Evolutionary conservation across 2,797 vertebrate genomes (phyloP).

Genomic region (Helarctos malayanus): DNA sequence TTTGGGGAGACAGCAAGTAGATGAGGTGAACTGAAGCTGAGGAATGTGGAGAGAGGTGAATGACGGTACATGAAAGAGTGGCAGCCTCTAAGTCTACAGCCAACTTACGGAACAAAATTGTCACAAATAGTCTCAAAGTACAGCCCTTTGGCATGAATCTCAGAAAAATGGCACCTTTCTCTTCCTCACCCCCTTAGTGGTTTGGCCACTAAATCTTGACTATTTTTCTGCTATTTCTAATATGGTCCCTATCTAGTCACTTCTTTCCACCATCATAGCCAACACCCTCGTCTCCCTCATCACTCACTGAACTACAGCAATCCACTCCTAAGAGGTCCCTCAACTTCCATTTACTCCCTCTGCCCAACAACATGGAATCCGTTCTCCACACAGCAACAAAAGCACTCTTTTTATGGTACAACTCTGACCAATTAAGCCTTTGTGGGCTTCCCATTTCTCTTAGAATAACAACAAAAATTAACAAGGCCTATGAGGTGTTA

Average conservation of each 20-base stretch:
- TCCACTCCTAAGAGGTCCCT: not conserved
- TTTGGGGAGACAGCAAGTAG: not conserved
- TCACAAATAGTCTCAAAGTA: not conserved
- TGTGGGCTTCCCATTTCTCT: not conserved
- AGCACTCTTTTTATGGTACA: not conserved
- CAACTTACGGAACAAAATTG: not conserved
- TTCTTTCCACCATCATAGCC: not conserved
- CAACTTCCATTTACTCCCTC: not conserved
- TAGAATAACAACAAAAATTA: not conserved
- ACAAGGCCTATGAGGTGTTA: not conserved
- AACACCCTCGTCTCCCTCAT: too few relatives aligned
- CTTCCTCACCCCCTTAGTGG: not conserved
- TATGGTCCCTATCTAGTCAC: not conserved
- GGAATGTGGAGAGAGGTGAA: not conserved
- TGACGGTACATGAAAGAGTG: not conserved
- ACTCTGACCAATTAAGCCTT: not conserved
- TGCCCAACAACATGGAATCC: not conserved
- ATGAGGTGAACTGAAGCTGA: not conserved
- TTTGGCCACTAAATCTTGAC: not conserved
- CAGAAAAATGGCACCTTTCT: not conserved
- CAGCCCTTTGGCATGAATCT: not conserved
- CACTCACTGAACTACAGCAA: not conserved
- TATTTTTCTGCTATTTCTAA: not conserved
- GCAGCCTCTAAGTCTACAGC: not conserved
- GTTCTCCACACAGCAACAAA: not conserved